Conservation (phyloP, 2,797 vertebrate genomes). For the Sarcophilus harrisii region DNA sequence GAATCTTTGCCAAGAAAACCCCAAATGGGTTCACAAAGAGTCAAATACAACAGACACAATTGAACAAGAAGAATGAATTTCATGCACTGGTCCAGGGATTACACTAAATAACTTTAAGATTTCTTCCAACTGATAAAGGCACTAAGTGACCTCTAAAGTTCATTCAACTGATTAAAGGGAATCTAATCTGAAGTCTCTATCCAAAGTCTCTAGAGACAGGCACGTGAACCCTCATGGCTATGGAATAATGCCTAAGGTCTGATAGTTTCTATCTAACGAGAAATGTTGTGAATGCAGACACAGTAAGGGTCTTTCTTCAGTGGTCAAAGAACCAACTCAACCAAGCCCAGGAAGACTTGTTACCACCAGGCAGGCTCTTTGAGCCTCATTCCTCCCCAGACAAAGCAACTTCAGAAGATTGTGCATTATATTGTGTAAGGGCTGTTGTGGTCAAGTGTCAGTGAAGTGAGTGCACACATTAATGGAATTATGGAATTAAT, state of each 20-base stretch:
- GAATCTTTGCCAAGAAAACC: not conserved
- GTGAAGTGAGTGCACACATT: not conserved
- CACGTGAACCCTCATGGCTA: not conserved
- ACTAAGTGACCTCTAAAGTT: not conserved
- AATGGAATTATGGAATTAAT: slow-evolving; percentile 16
- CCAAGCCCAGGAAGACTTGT: not conserved
- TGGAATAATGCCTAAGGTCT: not conserved
- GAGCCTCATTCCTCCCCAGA: not conserved
- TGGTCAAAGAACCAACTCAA: not conserved
- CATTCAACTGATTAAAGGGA: not conserved
- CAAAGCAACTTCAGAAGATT: not conserved
- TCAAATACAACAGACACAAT: not conserved
- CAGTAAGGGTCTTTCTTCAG: not conserved
- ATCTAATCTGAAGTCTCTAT: not conserved
- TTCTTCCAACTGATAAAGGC: not conserved
- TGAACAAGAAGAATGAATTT: not conserved
- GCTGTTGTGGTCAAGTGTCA: not conserved
- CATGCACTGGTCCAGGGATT: not conserved
- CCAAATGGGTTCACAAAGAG: not conserved
- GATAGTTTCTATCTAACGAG: not conserved
- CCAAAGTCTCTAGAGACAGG: not conserved
- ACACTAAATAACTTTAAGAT: not conserved
- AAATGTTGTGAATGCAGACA: not conserved
- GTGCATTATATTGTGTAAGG: not conserved
- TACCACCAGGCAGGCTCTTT: not conserved